phyloP scores from a whole-genome alignment of 1,140 invertebrate species.

The Drosophila lini region DNA sequence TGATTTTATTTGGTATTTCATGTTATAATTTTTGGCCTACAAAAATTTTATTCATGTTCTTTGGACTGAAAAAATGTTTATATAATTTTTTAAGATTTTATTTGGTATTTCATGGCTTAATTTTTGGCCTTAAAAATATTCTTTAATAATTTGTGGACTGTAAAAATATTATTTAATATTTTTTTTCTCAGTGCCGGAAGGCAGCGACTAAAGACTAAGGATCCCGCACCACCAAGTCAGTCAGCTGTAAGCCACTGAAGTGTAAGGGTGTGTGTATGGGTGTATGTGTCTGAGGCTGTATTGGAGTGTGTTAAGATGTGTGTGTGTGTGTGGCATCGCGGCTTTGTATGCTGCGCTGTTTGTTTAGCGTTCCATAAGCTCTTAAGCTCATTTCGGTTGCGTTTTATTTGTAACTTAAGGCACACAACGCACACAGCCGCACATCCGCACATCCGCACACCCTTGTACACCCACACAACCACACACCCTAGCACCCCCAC shows the following conservation, averaged over 20 bases:
- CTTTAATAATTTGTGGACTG: background rate
- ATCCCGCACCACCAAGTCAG: constrained; percentile 45
- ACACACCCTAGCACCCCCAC: background rate
- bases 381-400: constrained; percentile 81
- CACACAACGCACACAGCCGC: constrained; percentile 35
- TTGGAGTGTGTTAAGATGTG: constrained; percentile 13
- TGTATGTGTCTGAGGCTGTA: constrained; percentile 1
- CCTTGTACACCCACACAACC: constrained; percentile 11
- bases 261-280: background rate
- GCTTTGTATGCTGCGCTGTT: constrained; percentile 76
- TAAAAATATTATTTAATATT: too few relatives aligned
- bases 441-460: constrained; percentile 6
- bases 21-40: too few relatives aligned
- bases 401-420: constrained; percentile 82
- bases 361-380: constrained; percentile 81
- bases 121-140: background rate
- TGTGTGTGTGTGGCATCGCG: constrained; percentile 63
- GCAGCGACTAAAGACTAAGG: constrained; percentile 44
- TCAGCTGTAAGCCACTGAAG: constrained; percentile 63
- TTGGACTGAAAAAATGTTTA: too few relatives aligned
- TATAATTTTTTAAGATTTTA: background rate
- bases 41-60: too few relatives aligned
- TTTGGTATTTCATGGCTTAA: background rate
- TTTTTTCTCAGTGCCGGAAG: constrained; percentile 25
- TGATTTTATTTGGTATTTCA: too few relatives aligned